Conservation (phyloP, 1,140 invertebrate genomes). For the Neodiprion virginianus region DNA sequence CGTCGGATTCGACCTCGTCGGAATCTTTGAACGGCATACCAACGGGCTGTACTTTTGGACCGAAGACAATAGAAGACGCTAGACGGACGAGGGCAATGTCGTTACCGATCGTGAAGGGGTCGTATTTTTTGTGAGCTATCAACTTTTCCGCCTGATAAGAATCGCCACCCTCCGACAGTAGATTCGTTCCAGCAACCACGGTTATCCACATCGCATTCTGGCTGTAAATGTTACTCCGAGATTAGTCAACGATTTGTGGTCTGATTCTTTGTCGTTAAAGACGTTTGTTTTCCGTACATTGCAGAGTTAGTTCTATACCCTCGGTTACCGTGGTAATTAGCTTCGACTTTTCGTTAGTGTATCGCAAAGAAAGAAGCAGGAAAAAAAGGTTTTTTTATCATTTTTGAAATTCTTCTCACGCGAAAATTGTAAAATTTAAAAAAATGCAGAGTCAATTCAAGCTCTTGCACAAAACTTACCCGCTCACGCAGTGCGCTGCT, state of each 20-base stretch:
- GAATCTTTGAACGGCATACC: constrained; percentile 29
- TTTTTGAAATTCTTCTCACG: too few species aligned
- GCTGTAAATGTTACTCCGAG: constrained; percentile 4
- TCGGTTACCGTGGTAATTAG: too few species aligned
- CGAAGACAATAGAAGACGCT: constrained; percentile 39
- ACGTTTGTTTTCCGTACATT: too few species aligned
- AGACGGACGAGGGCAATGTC: constrained; percentile 63
- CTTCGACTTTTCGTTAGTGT: too few species aligned
- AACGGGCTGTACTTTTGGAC: constrained; percentile 46
- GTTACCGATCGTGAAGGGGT: constrained; percentile 40
- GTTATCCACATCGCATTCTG: constrained; percentile 20
- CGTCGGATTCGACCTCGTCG: constrained; percentile 20
- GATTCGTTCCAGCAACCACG: constrained; percentile 47
- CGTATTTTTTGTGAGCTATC: constrained; percentile 50
- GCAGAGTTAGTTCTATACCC: too few species aligned
- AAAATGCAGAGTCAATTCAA: too few species aligned
- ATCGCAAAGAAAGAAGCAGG: too few species aligned
- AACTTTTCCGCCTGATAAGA: constrained; percentile 42
- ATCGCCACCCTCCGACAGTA: constrained; percentile 38
- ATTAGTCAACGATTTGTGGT: too few species aligned
- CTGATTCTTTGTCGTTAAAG: too few species aligned
- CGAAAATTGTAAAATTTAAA: too few species aligned
- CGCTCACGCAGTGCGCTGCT: constrained; percentile 53
- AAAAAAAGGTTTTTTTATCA: too few species aligned
- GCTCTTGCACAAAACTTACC: constrained; percentile 18